These are phyloP conservation scores for Cetonia aurata DNA, from an alignment of 2,888 invertebrate species.

Conservation along the genomic window DNA sequence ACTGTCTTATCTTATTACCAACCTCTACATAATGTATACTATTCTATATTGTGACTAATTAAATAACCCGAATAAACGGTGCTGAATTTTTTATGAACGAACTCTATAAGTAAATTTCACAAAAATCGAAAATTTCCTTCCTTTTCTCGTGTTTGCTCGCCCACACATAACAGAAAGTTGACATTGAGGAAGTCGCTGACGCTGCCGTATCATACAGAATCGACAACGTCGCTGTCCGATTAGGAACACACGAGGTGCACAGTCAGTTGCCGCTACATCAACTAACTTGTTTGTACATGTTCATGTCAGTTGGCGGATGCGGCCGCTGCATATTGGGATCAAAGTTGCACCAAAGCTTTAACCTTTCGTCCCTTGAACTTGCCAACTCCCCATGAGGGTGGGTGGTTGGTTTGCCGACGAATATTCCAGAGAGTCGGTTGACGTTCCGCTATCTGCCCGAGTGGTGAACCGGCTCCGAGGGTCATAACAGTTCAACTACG, in stretches of 20 bases:
- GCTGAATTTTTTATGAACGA: no score
- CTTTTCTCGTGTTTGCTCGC: no score
- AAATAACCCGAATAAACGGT: no score
- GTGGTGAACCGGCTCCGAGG: slow-evolving; percentile 48
- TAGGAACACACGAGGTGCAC: no score
- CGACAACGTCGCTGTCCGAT: not conserved
- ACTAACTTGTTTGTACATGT: slow-evolving; percentile 18
- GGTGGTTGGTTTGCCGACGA: not conserved
- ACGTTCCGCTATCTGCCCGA: slow-evolving; percentile 43
- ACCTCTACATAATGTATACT: no score
- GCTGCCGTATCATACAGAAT: not conserved
- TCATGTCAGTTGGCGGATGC: slow-evolving; percentile 17
- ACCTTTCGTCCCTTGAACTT: slow-evolving; percentile 12
- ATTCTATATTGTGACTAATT: no score
- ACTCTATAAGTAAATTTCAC: no score
- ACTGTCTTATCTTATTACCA: no score
- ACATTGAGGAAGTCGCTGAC: no score
- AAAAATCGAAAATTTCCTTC: no score
- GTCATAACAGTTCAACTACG: slow-evolving; percentile 37
- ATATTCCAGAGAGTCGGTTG: not conserved
- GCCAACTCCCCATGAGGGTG: not conserved
- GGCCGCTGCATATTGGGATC: slow-evolving; percentile 34
- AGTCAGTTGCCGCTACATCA: slow-evolving; percentile 15
- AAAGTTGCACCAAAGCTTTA: slow-evolving; percentile 35
- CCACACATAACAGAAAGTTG: no score